Evolutionary conservation across 2,888 invertebrate genomes (phyloP), one percentile per base, ranked within the genome.

Genomic region (Leptothorax acervorum): DNA sequence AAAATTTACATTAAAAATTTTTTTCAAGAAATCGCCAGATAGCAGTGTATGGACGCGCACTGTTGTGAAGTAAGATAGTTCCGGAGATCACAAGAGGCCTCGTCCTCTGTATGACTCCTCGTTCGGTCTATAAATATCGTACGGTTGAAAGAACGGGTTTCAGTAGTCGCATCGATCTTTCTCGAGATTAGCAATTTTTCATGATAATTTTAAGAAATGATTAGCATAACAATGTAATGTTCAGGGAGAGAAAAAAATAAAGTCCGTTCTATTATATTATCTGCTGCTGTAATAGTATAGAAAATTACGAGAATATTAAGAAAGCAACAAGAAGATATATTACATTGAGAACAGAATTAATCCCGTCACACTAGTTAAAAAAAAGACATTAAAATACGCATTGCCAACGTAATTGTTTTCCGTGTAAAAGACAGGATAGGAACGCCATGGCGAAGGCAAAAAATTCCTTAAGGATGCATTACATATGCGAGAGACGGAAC

Each of bases 401-500:
- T 31, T 45, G 57, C 2, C n/a, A 31, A 42, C 42, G 42, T 18
- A 68, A 78, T 78, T 68, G 55, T 78, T 55, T 57, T 31, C 45
- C 23, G 68, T 15, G 11, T 48, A 66, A 57, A 39, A 66, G 9
- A n/a, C 23, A 45, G 31, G 66, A 70, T 48, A 45, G 48, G n/a
- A 28, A 5, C 60, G 57, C 31, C 18, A 23, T 65, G 51, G 18
- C 45, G 31, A n/a, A 18, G 28, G 23, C 48, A 48, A 79, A 51
- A 68, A 60, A 12, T 60, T 79, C 48, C 60, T 62, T 79, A 79
- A 70, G 79, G 70, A 70, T 45, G 57, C 87, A 88, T 88, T 86
- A 86, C 89, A 91, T 88, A 91, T 88, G 88, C 92, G 86, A 83
- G 88, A 89, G 90, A 87, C 87, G 89, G 86, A 86, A 87, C 88